These are phyloP conservation scores for Opisthograptis luteolata DNA, from an alignment of 2,888 invertebrate genomes.

Conservation along the genomic window DNA sequence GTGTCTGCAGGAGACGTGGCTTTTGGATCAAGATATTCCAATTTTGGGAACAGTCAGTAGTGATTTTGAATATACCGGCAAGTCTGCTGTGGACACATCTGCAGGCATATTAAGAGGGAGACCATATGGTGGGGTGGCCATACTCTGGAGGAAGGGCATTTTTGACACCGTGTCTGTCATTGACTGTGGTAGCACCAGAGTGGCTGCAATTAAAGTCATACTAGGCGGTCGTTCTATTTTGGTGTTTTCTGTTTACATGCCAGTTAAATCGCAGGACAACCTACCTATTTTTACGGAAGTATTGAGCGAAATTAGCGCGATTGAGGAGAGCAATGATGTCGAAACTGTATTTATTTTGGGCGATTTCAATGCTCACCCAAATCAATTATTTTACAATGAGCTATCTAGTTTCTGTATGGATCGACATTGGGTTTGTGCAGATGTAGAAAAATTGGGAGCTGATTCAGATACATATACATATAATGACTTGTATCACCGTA, in stretches of 20 bases:
- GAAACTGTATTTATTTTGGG: not conserved
- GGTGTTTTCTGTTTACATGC: too few species aligned
- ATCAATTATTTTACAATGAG: not conserved
- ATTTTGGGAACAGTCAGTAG: not conserved
- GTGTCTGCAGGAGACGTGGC: not conserved
- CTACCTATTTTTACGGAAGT: not conserved
- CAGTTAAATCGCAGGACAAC: not conserved
- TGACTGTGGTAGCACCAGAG: not conserved
- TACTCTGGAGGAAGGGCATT: not conserved
- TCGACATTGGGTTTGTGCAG: not conserved
- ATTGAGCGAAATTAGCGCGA: conserved; percentile 1
- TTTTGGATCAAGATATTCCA: not conserved
- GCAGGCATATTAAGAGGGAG: not conserved
- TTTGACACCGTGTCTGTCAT: not conserved
- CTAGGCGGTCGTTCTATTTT: too few species aligned
- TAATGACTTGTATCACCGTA: too few species aligned
- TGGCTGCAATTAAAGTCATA: too few species aligned
- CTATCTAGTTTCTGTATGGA: not conserved
- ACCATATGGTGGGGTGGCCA: not conserved
- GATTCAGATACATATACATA: not conserved
- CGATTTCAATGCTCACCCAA: not conserved
- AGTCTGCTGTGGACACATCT: not conserved
- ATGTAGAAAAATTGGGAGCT: not conserved
- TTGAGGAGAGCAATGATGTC: not conserved
- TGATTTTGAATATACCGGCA: not conserved